Base-by-base conservation (phyloP, 1,140 invertebrate species). In the Drosophila jambulina region DNA sequence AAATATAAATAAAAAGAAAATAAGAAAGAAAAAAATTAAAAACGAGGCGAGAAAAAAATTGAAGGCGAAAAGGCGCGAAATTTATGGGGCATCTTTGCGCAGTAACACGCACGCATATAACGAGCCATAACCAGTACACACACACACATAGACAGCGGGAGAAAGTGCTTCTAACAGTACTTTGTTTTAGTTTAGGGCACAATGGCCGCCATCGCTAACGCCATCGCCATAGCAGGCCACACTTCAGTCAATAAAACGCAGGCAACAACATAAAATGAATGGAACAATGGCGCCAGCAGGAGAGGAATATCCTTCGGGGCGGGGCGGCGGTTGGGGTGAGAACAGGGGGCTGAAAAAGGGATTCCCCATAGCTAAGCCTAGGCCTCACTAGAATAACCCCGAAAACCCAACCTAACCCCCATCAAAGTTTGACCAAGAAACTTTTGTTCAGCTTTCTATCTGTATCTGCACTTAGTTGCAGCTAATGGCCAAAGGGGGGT, bases 31-130 rank as follows among this genome's bases (percentile, higher is more conserved):
- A 51, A 81, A 78, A 65, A 65, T 65, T 57, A 69, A 74, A 82
- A 82, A 51, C 53, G 36, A 58, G 63, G 46, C 23, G 60, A 46
- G 46, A 59, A 59, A 45, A 78, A 75, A 87, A 87, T 70, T 87
- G 68, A 87, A 88, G 83, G 77, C 80, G 85, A 88, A 88, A 88
- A 88, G 56, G 84, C 85, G 84, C 85, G 77, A 88, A 88, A 88
- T 88, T 88, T 88, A 88, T 88, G 84, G 72, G 85, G 53, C 85
- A 88, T 88, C 84, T 88, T 90, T 88, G 77, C 84, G 85, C 84
- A 84, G 84, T 88, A 87, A 87, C 84, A 87, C 84, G 84, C 84
- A 87, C 84, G 84, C 80, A 88, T 76, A 84, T 87, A 87, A 87
- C 84, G 84, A 78, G 77, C 80, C 54, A 88, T 87, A 88, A 88